Base-by-base conservation (phyloP, 1,140 invertebrate genomes). In the Drosophila persimilis region DNA sequence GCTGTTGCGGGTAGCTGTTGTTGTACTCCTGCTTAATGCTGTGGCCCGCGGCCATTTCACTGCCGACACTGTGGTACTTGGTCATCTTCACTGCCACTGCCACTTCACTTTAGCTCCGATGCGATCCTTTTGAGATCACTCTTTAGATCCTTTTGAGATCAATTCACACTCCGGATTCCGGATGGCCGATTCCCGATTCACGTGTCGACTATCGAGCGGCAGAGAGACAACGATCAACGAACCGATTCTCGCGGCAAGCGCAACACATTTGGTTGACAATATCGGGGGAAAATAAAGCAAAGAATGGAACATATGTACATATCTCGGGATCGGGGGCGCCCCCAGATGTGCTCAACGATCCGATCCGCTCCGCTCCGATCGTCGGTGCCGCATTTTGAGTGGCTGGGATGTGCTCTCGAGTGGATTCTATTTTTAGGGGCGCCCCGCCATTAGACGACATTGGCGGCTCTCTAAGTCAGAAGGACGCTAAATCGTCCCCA, bases 221-320 rank as follows among this genome's bases (percentile, higher is more conserved):
- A 24, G 4, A 45, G 41, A 9, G 17, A 39, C 35, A 44, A 63
- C 24, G 55, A 53, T 26, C 17, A 55, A 61, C 77, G 81, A 72
- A 73, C 88, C 88, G 85, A 72, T 76, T 29, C 64, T 63, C 62
- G 73, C 70, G 62, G 71, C 81, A 89, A 85, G 66, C 89, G 81
- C 79, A 72, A 80, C 76, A 90, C 89, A 86, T 90, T 90, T 90
- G 81, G 71, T 61, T 73, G 88, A 88, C 80, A 80, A 59, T 65
- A 67, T 78, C 72, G 43, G 35, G 35, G 53, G 53, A 48, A 44
- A 61, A 51, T 65, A 59, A 55, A 60, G 35, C 57, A 53, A 59
- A 77, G 75, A 81, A 44, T 41, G 67, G 69, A 73, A 47, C 47
- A 63, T 59, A 15, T 15, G 15, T 15, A 45, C 47, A 31, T 2